Base-by-base conservation (phyloP, 2,797 vertebrate genomes). In the Coranthus polyacanthus region DNA sequence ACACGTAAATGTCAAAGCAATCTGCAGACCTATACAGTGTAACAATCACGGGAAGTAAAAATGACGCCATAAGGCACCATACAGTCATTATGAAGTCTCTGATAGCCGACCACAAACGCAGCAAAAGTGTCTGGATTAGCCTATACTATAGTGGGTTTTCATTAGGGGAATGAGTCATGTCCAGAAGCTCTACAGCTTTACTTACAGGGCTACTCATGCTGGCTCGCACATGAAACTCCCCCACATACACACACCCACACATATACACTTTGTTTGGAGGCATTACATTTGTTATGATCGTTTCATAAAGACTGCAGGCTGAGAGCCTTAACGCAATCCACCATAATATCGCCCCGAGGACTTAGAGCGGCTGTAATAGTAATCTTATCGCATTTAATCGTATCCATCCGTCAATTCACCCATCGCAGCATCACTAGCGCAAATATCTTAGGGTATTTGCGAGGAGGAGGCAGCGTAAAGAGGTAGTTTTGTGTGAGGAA, bases 141-240 rank as follows among this genome's bases (percentile, higher is more conserved):
- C 10, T 63, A 58, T 51, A 58, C 71, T 75, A 72, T 51, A 63
- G 60, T 72, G 56, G 68, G 62, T 61, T 84, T 85, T 81, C 77
- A 87, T 83, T 73, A 68, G 56, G 59, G 62, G 81, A 78, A 77
- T 91, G 88, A 91, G 81, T 92, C 90, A 91, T 84, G 77, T 86
- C 81, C 82, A 89, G 88, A 88, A 86, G 85, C 84, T 85, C 68
- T 62, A 63, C 74, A 67, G 81, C 77, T 81, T 38, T 67, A 71
- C 78, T 84, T 77, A 69, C 78, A 84, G 74, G 71, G 75, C 34
- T 82, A 68, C 81, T 83, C 65, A 68, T 57, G 73, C 69, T 83
- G 72, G 18, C 72, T 75, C 15, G 45, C 75, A 65, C 76, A 81
- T 75, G 66, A 84, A 53, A 43, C 37, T 12, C 26, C 12, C 66